Percentiles rank a stretch among this genome's conserved stretches.
Evolutionary conservation across 2,888 invertebrate species (phyloP).

Genomic region (Drosophila multiciliata): DNA sequence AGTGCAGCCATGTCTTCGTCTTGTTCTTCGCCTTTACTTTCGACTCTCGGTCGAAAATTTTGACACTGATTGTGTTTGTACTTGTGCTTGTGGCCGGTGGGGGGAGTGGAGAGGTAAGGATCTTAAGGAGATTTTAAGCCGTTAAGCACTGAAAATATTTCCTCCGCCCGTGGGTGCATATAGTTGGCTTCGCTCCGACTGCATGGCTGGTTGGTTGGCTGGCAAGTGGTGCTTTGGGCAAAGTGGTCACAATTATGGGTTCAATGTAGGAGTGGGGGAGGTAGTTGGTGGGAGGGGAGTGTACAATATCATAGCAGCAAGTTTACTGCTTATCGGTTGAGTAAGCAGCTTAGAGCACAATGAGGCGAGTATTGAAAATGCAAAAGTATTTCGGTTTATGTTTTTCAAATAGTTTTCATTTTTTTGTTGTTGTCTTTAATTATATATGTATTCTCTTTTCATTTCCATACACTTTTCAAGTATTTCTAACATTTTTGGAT

Average conservation of each 20-base stretch:
- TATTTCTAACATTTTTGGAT: slow-evolving; percentile 16
- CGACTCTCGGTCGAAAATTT: slow-evolving; percentile 61
- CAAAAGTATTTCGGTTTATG: slow-evolving; percentile 24
- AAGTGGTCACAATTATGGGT: slow-evolving; percentile 65
- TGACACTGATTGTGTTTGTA: slow-evolving; percentile 79
- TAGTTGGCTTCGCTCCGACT: background rate
- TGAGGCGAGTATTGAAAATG: slow-evolving; percentile 33
- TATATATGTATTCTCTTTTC: slow-evolving; percentile 43
- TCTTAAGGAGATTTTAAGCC: slow-evolving; percentile 52
- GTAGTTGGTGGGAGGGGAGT: background rate
- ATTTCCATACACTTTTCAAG: slow-evolving; percentile 28
- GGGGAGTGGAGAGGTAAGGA: background rate
- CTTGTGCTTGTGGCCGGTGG: slow-evolving; percentile 12
- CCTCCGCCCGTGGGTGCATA: slow-evolving; percentile 35
- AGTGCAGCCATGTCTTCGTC: slow-evolving; percentile 23
- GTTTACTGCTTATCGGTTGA: slow-evolving; percentile 25
- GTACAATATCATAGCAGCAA: slow-evolving; percentile 20
- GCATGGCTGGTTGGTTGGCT: slow-evolving; percentile 12
- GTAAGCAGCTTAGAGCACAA: slow-evolving; percentile 42
- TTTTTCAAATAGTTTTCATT: slow-evolving; percentile 48
- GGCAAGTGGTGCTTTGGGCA: slow-evolving; percentile 44
- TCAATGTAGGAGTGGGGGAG: slow-evolving; percentile 25
- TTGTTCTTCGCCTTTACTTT: slow-evolving; percentile 27
- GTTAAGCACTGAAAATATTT: slow-evolving; percentile 72
- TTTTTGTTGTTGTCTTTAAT: slow-evolving; percentile 53